Evolutionary conservation across 2,888 invertebrate genomes (phyloP).

Genomic region (Trichopria drosophilae): DNA sequence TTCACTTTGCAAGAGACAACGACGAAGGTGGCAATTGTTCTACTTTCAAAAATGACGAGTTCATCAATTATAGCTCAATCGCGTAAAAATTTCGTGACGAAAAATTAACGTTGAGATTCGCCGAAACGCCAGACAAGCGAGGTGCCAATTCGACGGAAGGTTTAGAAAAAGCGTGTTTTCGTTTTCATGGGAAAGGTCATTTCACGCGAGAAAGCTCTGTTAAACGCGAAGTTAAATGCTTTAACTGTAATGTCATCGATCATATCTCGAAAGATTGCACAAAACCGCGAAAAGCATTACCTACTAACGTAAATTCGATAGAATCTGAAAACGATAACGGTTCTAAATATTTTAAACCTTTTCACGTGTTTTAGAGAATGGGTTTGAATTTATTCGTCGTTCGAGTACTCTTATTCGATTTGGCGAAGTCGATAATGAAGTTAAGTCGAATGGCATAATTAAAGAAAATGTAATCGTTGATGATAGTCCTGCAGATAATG

Average conservation of each 20-base stretch:
- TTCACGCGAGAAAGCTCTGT: not conserved
- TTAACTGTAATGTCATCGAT: not conserved
- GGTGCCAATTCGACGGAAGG: too few relatives aligned
- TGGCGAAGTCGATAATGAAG: constrained; percentile 10
- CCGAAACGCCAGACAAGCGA: too few relatives aligned
- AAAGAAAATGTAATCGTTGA: constrained; percentile 33
- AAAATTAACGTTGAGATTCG: too few relatives aligned
- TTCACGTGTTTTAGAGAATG: constrained; percentile 23
- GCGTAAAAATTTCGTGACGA: too few relatives aligned
- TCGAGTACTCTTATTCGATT: too few relatives aligned
- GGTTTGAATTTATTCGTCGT: constrained; percentile 6
- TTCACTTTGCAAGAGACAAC: too few relatives aligned
- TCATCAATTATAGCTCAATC: too few relatives aligned
- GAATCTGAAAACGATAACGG: too few relatives aligned
- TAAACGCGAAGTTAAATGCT: not conserved
- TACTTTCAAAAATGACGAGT: too few relatives aligned
- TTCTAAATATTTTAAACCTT: constrained; percentile 28
- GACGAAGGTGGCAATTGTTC: too few relatives aligned
- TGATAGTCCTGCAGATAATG: constrained; percentile 23
- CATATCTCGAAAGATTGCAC: constrained; percentile 1
- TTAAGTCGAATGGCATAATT: constrained; percentile 27
- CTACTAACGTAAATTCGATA: not conserved
- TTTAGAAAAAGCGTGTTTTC: too few relatives aligned
- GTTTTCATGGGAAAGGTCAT: not conserved
- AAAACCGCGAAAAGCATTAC: not conserved